These are phyloP conservation scores for Scaptomyza pallida DNA, from an alignment of 1,140 invertebrate genomes.

Conservation along the genomic window DNA sequence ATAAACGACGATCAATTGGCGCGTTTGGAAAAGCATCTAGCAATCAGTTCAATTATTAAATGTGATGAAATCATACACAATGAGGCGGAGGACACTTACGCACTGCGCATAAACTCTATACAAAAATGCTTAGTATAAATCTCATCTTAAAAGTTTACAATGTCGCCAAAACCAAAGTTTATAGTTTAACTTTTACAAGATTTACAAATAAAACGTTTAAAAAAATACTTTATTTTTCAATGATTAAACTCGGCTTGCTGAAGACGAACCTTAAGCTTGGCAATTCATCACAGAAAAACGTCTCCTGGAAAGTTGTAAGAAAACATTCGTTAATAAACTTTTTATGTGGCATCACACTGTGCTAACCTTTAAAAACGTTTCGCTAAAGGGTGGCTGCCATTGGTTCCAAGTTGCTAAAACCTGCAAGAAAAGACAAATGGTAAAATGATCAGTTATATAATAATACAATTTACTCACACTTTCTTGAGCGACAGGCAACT, in stretches of 20 bases:
- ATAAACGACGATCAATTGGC: slow-evolving; percentile 26
- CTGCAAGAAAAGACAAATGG: slow-evolving; percentile 4
- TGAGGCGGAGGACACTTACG: slow-evolving; percentile 34
- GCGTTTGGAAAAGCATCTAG: slow-evolving; percentile 41
- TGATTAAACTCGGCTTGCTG: slow-evolving; percentile 1
- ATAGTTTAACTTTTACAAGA: not conserved
- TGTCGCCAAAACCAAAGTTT: slow-evolving; percentile 4
- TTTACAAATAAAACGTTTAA: not conserved
- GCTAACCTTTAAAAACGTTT: slow-evolving; percentile 48
- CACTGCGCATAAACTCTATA: slow-evolving; percentile 33
- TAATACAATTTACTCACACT: slow-evolving; percentile 12
- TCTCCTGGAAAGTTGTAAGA: slow-evolving; percentile 30
- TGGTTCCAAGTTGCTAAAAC: slow-evolving; percentile 21
- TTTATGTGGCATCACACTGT: not conserved
- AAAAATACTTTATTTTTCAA: too few relatives aligned
- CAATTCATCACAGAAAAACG: slow-evolving; percentile 9
- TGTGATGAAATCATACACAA: slow-evolving; percentile 48
- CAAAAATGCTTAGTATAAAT: not conserved
- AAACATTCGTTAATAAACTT: too few relatives aligned
- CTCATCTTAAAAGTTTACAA: not conserved
- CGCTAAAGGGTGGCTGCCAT: slow-evolving; percentile 35
- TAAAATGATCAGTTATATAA: not conserved
- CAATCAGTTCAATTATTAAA: slow-evolving; percentile 42
- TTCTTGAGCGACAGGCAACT: not conserved
- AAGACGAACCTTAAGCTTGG: slow-evolving; percentile 37